Percentiles rank a stretch among this genome's conserved stretches.
Evolutionary conservation across 53 echinoderm and acorn worm species (phyloP).

Genomic region (Patiria pectinifera): DNA sequence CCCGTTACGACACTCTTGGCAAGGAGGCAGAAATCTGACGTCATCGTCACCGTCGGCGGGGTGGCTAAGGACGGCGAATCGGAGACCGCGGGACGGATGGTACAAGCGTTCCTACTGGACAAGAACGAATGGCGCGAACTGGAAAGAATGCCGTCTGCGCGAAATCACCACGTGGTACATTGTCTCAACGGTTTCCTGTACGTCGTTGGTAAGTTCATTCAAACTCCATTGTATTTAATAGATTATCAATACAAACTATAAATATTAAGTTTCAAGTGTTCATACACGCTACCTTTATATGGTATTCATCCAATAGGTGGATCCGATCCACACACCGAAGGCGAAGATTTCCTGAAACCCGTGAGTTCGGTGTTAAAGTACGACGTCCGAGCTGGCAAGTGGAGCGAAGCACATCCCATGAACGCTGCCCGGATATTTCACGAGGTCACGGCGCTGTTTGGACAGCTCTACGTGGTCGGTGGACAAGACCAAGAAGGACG

Average conservation of each 20-base stretch:
- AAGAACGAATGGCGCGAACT: slow-evolving; percentile 50
- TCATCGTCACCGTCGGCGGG: slow-evolving; percentile 63
- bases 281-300: background rate
- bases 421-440: slow-evolving; percentile 65
- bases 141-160: slow-evolving; percentile 37
- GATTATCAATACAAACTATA: too few relatives aligned
- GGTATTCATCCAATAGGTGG: slow-evolving; percentile 34
- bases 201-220: slow-evolving; percentile 47
- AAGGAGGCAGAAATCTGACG: slow-evolving; percentile 20
- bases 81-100: slow-evolving; percentile 35
- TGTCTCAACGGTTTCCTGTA: slow-evolving; percentile 53
- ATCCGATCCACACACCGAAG: slow-evolving; percentile 64
- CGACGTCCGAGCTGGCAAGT: slow-evolving; percentile 58
- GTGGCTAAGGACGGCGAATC: slow-evolving; percentile 60
- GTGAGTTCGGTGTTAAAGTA: slow-evolving; percentile 53
- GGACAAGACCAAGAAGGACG: slow-evolving; percentile 74
- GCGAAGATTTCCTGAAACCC: slow-evolving; percentile 64
- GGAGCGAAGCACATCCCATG: slow-evolving; percentile 66
- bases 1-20: slow-evolving; percentile 10
- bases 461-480: slow-evolving; percentile 84
- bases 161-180: slow-evolving; percentile 67
- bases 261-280: too few relatives aligned
- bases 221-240: background rate
- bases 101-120: slow-evolving; percentile 35
- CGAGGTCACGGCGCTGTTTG: slow-evolving; percentile 76